Evolutionary conservation across 2,113 vertebrate species (phyloP).

Genomic region (Sander vitreus): DNA sequence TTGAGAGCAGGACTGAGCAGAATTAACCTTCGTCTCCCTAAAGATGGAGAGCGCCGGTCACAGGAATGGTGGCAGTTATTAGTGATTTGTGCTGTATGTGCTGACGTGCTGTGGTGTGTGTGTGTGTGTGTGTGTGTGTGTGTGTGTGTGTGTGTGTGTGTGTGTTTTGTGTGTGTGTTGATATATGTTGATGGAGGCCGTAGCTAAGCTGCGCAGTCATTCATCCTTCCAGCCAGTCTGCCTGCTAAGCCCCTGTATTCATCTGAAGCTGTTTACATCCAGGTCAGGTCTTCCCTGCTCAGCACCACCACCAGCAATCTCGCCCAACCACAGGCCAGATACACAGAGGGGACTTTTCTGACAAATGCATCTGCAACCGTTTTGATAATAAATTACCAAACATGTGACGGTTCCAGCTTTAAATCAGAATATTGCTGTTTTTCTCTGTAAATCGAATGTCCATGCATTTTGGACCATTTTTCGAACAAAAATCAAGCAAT

Average conservation of each 20-base stretch:
- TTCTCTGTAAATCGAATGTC: not conserved
- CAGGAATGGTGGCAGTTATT: slow-evolving; percentile 27
- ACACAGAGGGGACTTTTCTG: too few relatives aligned
- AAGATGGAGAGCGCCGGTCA: slow-evolving; percentile 37
- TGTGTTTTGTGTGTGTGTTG: slow-evolving; percentile 40
- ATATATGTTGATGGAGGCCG: slow-evolving; percentile 38
- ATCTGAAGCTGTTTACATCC: slow-evolving; percentile 66
- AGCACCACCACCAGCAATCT: slow-evolving; percentile 15
- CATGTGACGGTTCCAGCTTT: not conserved
- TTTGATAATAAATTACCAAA: too few relatives aligned
- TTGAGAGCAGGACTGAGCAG: slow-evolving; percentile 25
- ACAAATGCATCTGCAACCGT: too few relatives aligned
- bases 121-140: slow-evolving; percentile 28
- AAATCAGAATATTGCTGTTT: not conserved
- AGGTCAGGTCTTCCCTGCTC: slow-evolving; percentile 47
- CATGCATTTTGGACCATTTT: not conserved
- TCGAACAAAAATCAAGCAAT: not conserved
- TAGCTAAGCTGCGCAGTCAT: slow-evolving; percentile 53
- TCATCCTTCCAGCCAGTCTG: slow-evolving; percentile 43
- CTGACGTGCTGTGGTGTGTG: not conserved
- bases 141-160: slow-evolving; percentile 25
- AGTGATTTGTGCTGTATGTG: slow-evolving; percentile 17
- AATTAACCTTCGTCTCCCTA: slow-evolving; percentile 34
- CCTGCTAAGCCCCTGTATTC: slow-evolving; percentile 56
- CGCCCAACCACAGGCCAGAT: slow-evolving; percentile 23